Base-by-base conservation (phyloP, 2,888 invertebrate species). In the Ariolimax columbianus region DNA sequence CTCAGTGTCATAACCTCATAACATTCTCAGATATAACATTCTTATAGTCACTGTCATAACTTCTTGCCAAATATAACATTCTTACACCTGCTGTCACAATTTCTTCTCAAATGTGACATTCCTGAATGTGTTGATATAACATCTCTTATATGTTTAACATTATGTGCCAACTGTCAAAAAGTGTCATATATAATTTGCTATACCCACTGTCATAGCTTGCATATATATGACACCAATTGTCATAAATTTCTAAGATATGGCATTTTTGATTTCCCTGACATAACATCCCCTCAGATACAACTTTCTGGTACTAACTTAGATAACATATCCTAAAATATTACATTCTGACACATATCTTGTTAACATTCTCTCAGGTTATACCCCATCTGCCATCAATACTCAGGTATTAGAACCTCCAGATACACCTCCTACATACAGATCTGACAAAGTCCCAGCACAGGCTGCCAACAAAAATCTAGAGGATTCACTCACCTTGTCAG, bases 351-450 rank as follows among this genome's bases (percentile, higher is more conserved):
- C 11, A 4, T 30, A 17, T 19, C 33, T 4, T 36, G n/a, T 7
- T 17, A 66, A 38, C 47, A 68, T 59, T 23, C 51, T 86, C 88
- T 0, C 86, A 93, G 93, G 92, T 83, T 89, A 89, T 26, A 87
- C 90, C 6, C 91, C 92, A 7, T 91, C 91, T 9, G 90, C 90
- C 3, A 83, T 90, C 87, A 91, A 89, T 86, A 89, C 90, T 23
- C 89, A 91, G 26, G 90, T 91, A 4, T 88, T 89, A 17, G 89
- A 91, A 38, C 87, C 89, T 33, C 91, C 92, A 82, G 93, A 93
- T 86, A 92, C 92, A 4, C 93, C 93, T 0, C 87, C 92, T n/a
- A 93, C 93, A 0, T 92, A 92, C 88, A 88, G 92, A 26, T 93
- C 93, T 11, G 92, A 93, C 40, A 80, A 43, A 47, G 38, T 38